A percentile compares a stretch with the other conserved stretches of the same genome.
phyloP scores from a whole-genome alignment of 1,140 invertebrate species.

The Tetranychus cinnabarinus region DNA sequence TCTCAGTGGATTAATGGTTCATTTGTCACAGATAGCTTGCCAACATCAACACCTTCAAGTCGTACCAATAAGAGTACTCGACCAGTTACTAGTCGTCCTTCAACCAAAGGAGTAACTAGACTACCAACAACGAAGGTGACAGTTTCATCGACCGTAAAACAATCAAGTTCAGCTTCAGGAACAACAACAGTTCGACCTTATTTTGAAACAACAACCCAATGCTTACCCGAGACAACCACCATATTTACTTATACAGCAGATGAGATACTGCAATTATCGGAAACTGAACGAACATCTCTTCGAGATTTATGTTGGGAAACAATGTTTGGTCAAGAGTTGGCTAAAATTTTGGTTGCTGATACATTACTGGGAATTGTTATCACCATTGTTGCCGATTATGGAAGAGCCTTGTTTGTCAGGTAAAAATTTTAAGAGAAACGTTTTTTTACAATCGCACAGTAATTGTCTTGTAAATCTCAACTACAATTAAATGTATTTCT shows the following conservation, averaged over 20 bases:
- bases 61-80: background rate
- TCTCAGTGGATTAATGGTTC: no score
- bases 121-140: background rate
- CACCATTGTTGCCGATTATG: constrained; percentile 65
- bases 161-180: background rate
- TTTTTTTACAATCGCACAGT: background rate
- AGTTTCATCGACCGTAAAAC: background rate
- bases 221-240: background rate
- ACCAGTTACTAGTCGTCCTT: background rate
- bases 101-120: background rate
- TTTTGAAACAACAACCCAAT: background rate
- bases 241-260: background rate
- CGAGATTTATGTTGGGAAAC: constrained; percentile 84
- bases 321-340: constrained; percentile 86
- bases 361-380: constrained; percentile 55
- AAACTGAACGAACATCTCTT: constrained; percentile 21
- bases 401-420: constrained; percentile 77
- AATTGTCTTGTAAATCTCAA: background rate
- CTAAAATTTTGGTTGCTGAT: constrained; percentile 84
- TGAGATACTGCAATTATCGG: background rate
- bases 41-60: background rate
- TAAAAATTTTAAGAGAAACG: constrained; percentile 14
- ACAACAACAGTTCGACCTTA: background rate
- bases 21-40: no score
- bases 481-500: background rate